A percentile compares a stretch with the other conserved stretches of the same genome.
These are phyloP conservation scores for Scrobipalpa atriplicella DNA, from an alignment of 2,888 invertebrate genomes.

Conservation along the genomic window DNA sequence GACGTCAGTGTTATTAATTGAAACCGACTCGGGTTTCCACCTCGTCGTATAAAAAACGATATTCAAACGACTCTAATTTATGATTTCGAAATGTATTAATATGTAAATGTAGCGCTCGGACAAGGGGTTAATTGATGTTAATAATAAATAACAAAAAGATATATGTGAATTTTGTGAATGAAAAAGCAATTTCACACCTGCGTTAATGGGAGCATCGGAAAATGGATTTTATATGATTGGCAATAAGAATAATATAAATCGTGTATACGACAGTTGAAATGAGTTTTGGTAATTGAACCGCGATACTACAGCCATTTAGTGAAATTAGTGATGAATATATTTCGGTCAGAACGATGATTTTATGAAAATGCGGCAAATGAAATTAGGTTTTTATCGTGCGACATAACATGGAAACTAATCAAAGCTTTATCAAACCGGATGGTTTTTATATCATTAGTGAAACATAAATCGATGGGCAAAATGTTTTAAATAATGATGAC, in stretches of 20 bases:
- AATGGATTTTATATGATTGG: conserved; percentile 60
- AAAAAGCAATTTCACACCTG: conserved; percentile 60
- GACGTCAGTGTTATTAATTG: conserved; percentile 61
- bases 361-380: conserved; percentile 45
- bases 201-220: conserved; percentile 49
- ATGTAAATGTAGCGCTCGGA: conserved; percentile 60
- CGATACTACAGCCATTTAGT: conserved; percentile 48
- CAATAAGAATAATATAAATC: conserved; percentile 55
- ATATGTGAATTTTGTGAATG: conserved; percentile 47
- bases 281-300: conserved; percentile 55
- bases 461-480: too few species aligned
- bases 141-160: conserved; percentile 64
- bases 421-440: not conserved
- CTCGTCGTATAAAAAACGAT: conserved; percentile 40
- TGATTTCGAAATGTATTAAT: conserved; percentile 64
- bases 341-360: conserved; percentile 41
- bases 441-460: not conserved
- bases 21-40: conserved; percentile 53
- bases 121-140: conserved; percentile 71
- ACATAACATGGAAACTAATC: not conserved
- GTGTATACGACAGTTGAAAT: conserved; percentile 49
- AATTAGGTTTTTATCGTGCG: conserved; percentile 16
- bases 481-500: too few species aligned
- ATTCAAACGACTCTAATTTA: conserved; percentile 59
- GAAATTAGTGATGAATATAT: conserved; percentile 34